Percentiles rank a stretch among this genome's conserved stretches.
These are phyloP conservation scores for Colaptes auratus DNA, from an alignment of 2,113 vertebrate genomes.

Conservation along the genomic window DNA sequence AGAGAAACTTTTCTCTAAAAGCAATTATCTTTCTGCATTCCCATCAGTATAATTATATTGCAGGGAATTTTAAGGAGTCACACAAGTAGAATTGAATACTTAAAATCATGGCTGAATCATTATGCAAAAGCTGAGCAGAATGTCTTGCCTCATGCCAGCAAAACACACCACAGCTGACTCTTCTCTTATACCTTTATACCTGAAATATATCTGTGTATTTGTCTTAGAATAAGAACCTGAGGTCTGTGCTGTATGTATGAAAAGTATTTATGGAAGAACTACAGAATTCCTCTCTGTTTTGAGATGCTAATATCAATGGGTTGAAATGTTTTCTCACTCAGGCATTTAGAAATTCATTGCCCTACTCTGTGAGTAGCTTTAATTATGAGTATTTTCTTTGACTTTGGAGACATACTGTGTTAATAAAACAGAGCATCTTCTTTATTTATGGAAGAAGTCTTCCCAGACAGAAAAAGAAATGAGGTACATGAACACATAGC, in stretches of 20 bases:
- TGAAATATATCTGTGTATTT: neutral
- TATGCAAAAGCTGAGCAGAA: conserved; percentile 75
- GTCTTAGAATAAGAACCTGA: neutral
- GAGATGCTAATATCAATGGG: neutral
- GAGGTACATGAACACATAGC: neutral
- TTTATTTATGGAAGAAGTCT: neutral
- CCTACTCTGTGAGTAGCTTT: neutral
- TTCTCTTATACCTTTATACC: neutral
- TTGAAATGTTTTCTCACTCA: neutral
- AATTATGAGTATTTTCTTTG: neutral
- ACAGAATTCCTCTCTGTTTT: neutral
- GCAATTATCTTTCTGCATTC: conserved; percentile 85
- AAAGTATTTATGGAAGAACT: neutral
- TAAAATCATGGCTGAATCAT: conserved; percentile 78
- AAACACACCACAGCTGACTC: neutral
- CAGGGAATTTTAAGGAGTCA: conserved; percentile 82
- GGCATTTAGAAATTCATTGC: neutral
- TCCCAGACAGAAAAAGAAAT: neutral
- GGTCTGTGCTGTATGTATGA: neutral
- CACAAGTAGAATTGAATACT: conserved; percentile 81
- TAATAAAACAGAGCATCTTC: neutral
- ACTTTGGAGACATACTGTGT: neutral
- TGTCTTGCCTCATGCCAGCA: conserved; percentile 36
- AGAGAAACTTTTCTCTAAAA: conserved; percentile 84
- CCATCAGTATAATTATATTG: conserved; percentile 85